A percentile compares a stretch with the other conserved stretches of the same genome.
Evolutionary conservation across 2,888 invertebrate species (phyloP).

Genomic region (Mongoloraphidia duomilia): DNA sequence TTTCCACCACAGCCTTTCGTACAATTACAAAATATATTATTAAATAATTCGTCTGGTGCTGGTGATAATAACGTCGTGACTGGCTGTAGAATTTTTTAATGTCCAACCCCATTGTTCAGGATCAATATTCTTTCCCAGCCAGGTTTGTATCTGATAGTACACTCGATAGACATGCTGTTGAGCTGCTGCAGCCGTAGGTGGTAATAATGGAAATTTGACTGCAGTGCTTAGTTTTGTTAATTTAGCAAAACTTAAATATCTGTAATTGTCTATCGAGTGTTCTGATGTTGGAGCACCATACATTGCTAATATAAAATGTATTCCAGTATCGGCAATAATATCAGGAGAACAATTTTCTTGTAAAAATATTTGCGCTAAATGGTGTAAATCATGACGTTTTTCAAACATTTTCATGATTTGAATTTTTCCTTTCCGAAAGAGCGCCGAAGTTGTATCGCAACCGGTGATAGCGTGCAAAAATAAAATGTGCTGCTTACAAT

Average conservation of each 20-base stretch:
- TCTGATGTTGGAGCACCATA: not conserved
- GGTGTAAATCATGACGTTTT: too few relatives aligned
- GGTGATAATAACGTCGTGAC: too few relatives aligned
- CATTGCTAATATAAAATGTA: not conserved
- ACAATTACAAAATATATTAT: too few relatives aligned
- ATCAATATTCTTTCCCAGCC: conserved; percentile 9
- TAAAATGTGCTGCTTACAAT: not conserved
- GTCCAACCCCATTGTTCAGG: conserved; percentile 9
- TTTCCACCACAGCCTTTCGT: too few relatives aligned
- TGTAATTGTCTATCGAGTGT: not conserved
- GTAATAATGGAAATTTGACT: conserved; percentile 8
- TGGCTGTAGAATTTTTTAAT: conserved; percentile 10
- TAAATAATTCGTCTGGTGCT: too few relatives aligned
- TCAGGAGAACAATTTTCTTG: too few relatives aligned
- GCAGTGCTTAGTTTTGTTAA: conserved; percentile 6
- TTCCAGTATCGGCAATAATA: not conserved
- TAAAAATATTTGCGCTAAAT: too few relatives aligned
- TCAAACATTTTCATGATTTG: too few relatives aligned
- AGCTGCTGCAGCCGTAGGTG: conserved; percentile 7
- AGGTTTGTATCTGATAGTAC: conserved; percentile 10
- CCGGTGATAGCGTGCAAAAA: too few relatives aligned
- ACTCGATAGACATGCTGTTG: conserved; percentile 9
- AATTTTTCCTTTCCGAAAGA: too few relatives aligned
- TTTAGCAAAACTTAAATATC: conserved; percentile 3
- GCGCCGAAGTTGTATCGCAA: too few relatives aligned